Evolutionary conservation across 92 coral and sea anemone species (phyloP), one percentile per base, ranked within the genome.

Genomic region (Actinostola sp.): DNA sequence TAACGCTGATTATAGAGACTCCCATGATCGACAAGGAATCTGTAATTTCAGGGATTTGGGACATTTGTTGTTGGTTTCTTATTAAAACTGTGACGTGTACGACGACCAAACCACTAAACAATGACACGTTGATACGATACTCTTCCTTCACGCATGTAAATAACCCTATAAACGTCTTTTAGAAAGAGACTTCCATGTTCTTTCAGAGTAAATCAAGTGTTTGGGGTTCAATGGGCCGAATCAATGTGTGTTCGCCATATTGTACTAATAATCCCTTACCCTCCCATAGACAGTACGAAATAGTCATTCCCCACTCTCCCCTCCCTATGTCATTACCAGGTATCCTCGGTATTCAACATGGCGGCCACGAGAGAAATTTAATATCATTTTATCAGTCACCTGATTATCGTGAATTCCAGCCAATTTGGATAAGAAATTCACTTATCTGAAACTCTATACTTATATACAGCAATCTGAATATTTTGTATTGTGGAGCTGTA

Each of bases 1-100:
- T 71, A 26, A 84, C 45, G 14, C 73, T 80, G 70, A 88, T 66
- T 56, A 88, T 61, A 43, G 73, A 64, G 42, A 84, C 41, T 33
- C 81, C 93, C 80, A 66, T 76, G 63, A 75, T 70, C n/a, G 75
- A 23, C 10, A 66, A 30, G 28, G 61, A 51, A 19, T 60, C 73
- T 3, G 45, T 42, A 34, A 48, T 51, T 31, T 46, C 45, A 0
- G 28, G 46, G n/a, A 55, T 41, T 34, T 56, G 27, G 15, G 81
- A 64, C 85, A 83, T 83, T 8, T 8, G 26, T 24, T 7, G 27
- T 21, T 41, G 39, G 56, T 62, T 34, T 35, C 67, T 62, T 45
- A 66, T 34, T 14, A 12, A 23, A 67, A 31, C 35, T 44, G 60
- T 68, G 74, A 68, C 74, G 74, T 68, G 74, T 67, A 46, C 19